phyloP scores from a whole-genome alignment of 2,888 invertebrate genomes.

The Mycalesis mineus region DNA sequence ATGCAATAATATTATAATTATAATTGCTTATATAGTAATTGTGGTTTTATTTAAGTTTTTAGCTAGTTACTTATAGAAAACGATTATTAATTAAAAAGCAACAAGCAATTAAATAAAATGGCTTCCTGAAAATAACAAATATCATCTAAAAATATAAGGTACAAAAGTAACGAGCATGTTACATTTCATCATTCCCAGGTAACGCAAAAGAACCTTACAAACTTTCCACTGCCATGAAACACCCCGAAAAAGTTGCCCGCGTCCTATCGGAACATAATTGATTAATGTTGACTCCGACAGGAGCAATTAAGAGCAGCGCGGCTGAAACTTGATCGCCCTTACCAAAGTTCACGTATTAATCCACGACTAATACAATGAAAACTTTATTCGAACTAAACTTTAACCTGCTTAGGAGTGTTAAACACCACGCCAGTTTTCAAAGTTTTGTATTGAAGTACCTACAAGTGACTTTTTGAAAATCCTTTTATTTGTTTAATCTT shows the following conservation, averaged over 20 bases:
- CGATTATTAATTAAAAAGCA: too few relatives aligned
- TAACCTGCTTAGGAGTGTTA: neutral
- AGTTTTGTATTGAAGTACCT: neutral
- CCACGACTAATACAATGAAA: constrained; percentile 50
- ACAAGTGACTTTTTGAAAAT: too few relatives aligned
- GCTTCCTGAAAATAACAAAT: too few relatives aligned
- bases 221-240: neutral
- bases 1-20: too few relatives aligned
- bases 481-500: too few relatives aligned
- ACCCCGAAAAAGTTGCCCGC: neutral
- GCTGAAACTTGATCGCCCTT: constrained; percentile 49
- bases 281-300: constrained; percentile 10
- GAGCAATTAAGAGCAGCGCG: constrained; percentile 8
- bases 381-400: constrained; percentile 6
- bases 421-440: neutral
- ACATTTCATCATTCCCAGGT: neutral
- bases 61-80: too few relatives aligned
- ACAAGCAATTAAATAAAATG: too few relatives aligned
- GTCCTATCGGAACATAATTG: neutral
- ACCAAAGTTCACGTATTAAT: constrained; percentile 69
- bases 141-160: too few relatives aligned
- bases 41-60: too few relatives aligned
- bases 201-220: neutral
- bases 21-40: too few relatives aligned
- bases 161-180: too few relatives aligned